Base-by-base conservation (phyloP, 2,113 vertebrate species). In the Thunnus maccoyii region DNA sequence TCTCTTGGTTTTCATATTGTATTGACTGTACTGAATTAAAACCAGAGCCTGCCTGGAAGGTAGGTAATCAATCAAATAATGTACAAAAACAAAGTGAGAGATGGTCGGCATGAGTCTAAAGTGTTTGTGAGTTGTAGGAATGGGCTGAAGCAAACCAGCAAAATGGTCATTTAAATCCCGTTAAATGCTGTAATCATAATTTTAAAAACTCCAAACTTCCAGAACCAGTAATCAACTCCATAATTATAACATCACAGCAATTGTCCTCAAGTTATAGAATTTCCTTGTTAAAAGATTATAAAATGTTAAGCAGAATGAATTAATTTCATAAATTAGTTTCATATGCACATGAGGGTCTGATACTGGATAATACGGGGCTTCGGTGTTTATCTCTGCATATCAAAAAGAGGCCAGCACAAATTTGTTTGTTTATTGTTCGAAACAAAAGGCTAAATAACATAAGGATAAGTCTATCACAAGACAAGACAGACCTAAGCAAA, bases 61-160 rank as follows among this genome's bases (percentile, higher is more conserved):
- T 16, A 27, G 46, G 41, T 41, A 48, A 70, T 50, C 27, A 69
- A 69, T 78, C 12, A 62, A 78, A 41, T 41, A 41, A 41, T 41
- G 36, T 41, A 41, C 36, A 7, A 41, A 41, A 41, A 41, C 36
- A 41, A 41, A 41, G 36, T 41, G 36, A 41, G 36, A 41, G 36
- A 41, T 9, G 36, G 36, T 41, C 36, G 36, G 36, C 36, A 41
- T 41, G 36, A 41, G 36, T 41, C 36, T 36, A 36, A 36, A 36
- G 16, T 57, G 11, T 65, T 65, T 9, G 0, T 57, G 22, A 72
- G 67, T 73, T 73, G 55, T 66, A 44, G 10, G 32, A 56, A 69
- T 27, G 16, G 17, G 18, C 11, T 69, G 22, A 48, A 67, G 14
- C 51, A 61, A 32, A 61, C 30, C 14, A 61, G 41, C 10, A 44